Evolutionary conservation across 2,888 invertebrate species (phyloP).

Genomic region (Brachyopa scutellaris): DNA sequence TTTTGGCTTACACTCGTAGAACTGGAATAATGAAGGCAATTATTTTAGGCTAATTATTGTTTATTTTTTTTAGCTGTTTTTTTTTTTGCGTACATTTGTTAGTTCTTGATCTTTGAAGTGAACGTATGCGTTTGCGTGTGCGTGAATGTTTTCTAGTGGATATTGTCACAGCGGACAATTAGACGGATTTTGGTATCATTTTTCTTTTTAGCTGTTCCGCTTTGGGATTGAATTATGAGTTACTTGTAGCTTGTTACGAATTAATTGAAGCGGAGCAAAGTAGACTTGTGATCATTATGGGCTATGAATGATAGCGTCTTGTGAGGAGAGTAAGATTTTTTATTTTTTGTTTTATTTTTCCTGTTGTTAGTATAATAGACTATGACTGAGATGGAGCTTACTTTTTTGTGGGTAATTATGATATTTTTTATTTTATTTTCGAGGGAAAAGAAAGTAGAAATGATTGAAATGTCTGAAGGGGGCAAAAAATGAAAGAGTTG

Average conservation of each 20-base stretch:
- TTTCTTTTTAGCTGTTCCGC: constrained; percentile 40
- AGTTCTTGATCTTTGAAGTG: background rate
- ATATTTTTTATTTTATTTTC: constrained; percentile 17
- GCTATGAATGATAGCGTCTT: constrained; percentile 35
- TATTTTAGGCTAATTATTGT: constrained; percentile 68
- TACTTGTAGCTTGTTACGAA: constrained; percentile 66
- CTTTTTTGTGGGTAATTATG: constrained; percentile 42
- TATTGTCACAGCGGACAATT: constrained; percentile 26
- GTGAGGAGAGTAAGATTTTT: background rate
- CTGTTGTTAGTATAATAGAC: too few relatives aligned
- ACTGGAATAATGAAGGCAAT: constrained; percentile 68
- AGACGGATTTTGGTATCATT: constrained; percentile 16
- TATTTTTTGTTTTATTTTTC: too few relatives aligned
- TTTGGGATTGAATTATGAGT: constrained; percentile 60
- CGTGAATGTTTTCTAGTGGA: constrained; percentile 17
- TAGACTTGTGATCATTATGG: constrained; percentile 60
- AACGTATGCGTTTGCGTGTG: background rate
- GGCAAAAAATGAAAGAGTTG: constrained; percentile 58
- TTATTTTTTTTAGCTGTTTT: background rate
- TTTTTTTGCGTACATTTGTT: background rate
- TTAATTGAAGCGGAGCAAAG: constrained; percentile 66
- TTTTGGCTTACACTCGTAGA: constrained; percentile 64
- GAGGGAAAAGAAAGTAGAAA: constrained; percentile 49
- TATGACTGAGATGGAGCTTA: constrained; percentile 11
- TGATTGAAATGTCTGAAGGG: background rate